Base-by-base conservation (phyloP, 2,113 vertebrate genomes). In the Pleuronectes platessa region DNA sequence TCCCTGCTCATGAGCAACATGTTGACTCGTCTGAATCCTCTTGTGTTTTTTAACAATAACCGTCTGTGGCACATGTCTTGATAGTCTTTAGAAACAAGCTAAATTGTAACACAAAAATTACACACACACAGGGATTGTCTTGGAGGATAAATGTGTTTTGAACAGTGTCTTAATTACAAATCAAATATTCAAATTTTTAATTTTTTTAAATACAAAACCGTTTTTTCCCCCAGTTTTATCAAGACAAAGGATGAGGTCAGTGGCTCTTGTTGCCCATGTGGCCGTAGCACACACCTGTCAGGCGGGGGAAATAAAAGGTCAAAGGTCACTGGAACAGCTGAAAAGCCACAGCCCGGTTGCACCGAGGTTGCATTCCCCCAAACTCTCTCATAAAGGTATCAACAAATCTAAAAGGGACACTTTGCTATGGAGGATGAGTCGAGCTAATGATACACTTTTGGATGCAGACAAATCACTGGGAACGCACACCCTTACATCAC, bases 11-110 rank as follows among this genome's bases (percentile, higher is more conserved):
- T 83, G 73, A 81, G 86, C 75, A 79, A 62, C 68, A 74, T 79
- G 83, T 83, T 88, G 88, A 86, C 80, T 65, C n/a, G 53, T 86
- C 84, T 77, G 61, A 90, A 90, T 85, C 45, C 53, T 55, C 63
- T 68, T 58, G 61, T 51, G 64, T 64, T 26, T 11, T 27, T 75
- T 35, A 54, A 84, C 59, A 89, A 70, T 51, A 65, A 60, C 14
- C 40, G 68, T 9, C 73, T 60, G 61, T 40, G 31, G 23, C 24
- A 31, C 55, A 68, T 45, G 78, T 12, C 59, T 58, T 76, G 31
- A 31, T 12, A 70, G 68, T 59, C 59, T 56, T 65, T 20, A 54
- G 35, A 58, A 66, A 64, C 23, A 68, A 18, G 27, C 11, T 12
- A 42, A 55, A 3, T 14, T 24, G 18, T 14, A 31, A 18, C 1